Percentiles rank a stretch among this genome's conserved stretches.
Evolutionary conservation across 2,797 vertebrate genomes (phyloP).

Genomic region (Oreochromis mossambicus): DNA sequence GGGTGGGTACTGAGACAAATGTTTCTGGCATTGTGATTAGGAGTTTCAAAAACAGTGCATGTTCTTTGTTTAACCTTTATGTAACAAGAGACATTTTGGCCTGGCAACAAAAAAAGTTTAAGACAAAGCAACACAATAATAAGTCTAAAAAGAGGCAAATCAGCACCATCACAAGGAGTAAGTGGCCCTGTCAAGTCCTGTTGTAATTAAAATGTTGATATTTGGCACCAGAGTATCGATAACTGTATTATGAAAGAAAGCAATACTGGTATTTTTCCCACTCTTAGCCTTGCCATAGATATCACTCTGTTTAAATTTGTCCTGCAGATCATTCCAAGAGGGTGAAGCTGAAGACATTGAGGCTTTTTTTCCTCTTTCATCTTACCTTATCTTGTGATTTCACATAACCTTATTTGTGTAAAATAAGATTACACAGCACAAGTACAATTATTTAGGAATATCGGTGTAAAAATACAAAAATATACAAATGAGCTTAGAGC

Average conservation of each 20-base stretch:
- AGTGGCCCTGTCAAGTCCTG: background rate
- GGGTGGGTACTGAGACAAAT: constrained; percentile 51
- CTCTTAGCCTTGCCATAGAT: background rate
- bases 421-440: background rate
- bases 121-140: background rate
- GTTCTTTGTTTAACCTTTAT: background rate
- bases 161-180: background rate
- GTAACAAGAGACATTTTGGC: background rate
- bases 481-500: background rate
- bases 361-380: background rate
- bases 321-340: background rate
- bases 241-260: background rate
- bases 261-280: background rate
- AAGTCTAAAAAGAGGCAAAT: background rate
- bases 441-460: background rate
- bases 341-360: background rate
- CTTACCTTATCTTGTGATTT: background rate
- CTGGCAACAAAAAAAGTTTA: background rate
- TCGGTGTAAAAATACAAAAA: background rate
- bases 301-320: background rate
- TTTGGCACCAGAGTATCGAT: background rate
- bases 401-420: background rate
- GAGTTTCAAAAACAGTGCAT: background rate
- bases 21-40: background rate
- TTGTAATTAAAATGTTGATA: background rate